Conservation (phyloP, 2,888 invertebrate species). For the Andrena marginata region DNA sequence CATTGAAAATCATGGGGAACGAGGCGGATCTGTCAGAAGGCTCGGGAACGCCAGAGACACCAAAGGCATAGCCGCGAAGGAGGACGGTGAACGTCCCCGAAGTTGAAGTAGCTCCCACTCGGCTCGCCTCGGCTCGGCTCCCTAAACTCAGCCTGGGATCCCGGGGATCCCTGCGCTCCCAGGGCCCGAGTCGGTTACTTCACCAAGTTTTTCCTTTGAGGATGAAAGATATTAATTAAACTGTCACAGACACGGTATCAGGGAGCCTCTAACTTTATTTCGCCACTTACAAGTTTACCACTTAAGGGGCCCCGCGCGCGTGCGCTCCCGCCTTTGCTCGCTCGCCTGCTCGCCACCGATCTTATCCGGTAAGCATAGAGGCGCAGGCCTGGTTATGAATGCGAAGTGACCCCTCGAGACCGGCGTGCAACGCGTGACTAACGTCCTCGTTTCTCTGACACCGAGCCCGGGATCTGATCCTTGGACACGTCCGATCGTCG, state of each 20-base stretch:
- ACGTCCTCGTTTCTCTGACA: conserved; percentile 31
- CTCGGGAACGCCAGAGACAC: not conserved
- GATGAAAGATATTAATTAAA: conserved; percentile 84
- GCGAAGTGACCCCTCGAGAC: conserved; percentile 34
- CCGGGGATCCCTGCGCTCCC: not conserved
- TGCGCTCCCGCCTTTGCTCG: conserved; percentile 1
- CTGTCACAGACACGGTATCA: conserved; percentile 83
- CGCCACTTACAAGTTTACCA: conserved; percentile 84
- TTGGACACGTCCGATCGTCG: not conserved
- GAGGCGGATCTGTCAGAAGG: conserved; percentile 27
- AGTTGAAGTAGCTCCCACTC: conserved; percentile 68
- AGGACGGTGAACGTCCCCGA: conserved; percentile 55
- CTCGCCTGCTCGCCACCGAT: conserved; percentile 17
- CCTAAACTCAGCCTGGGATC: conserved; percentile 3
- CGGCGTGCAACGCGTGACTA: conserved; percentile 39
- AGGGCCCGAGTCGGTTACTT: conserved; percentile 75
- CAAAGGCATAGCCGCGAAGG: conserved; percentile 16
- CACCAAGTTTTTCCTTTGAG: conserved; percentile 83
- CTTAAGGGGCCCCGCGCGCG: conserved; percentile 63
- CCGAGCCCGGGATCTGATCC: not conserved
- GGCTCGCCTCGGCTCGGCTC: conserved; percentile 26
- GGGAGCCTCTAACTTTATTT: conserved; percentile 81
- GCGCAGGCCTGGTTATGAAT: conserved; percentile 36
- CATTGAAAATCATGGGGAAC: conserved; percentile 34
- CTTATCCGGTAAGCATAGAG: conserved; percentile 30